Percentiles rank a stretch among this genome's conserved stretches.
Evolutionary conservation across 2,888 invertebrate species (phyloP).

Genomic region (Habrosyne pyritoides): DNA sequence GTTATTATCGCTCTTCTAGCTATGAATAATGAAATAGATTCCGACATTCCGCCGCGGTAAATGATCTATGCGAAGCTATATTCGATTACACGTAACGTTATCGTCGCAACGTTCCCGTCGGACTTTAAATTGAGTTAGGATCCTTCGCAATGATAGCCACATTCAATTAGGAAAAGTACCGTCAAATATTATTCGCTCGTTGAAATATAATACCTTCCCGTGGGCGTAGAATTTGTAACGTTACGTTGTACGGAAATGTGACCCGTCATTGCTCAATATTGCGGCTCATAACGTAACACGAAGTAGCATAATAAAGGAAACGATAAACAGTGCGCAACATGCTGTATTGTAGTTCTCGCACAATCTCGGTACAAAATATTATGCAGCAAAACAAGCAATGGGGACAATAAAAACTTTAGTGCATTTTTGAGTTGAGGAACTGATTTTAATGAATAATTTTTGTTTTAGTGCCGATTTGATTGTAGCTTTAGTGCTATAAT

Average conservation of each 20-base stretch:
- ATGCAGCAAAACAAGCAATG: slow-evolving; percentile 7
- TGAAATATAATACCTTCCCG: slow-evolving; percentile 36
- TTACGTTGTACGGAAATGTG: slow-evolving; percentile 32
- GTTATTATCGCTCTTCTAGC: slow-evolving; percentile 47
- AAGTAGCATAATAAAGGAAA: slow-evolving; percentile 39
- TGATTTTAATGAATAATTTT: too few relatives aligned
- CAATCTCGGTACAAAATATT: not conserved
- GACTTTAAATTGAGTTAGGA: slow-evolving; percentile 37
- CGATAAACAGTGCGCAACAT: slow-evolving; percentile 14
- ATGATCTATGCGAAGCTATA: slow-evolving; percentile 17
- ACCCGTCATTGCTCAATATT: slow-evolving; percentile 46
- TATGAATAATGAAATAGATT: slow-evolving; percentile 53
- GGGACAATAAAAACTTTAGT: slow-evolving; percentile 1
- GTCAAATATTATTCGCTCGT: slow-evolving; percentile 35
- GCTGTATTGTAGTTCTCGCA: slow-evolving; percentile 6
- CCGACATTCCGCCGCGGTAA: slow-evolving; percentile 22
- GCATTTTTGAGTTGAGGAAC: not conserved
- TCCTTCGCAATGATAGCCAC: slow-evolving; percentile 31
- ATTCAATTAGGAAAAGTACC: slow-evolving; percentile 45
- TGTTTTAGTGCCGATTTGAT: too few relatives aligned
- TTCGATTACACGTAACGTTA: slow-evolving; percentile 32
- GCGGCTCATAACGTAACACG: slow-evolving; percentile 39
- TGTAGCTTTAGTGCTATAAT: too few relatives aligned
- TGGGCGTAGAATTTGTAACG: slow-evolving; percentile 32
- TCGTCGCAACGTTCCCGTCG: slow-evolving; percentile 20